These are phyloP conservation scores for Cephalopachus bancanus DNA, from an alignment of 2,797 vertebrate genomes.

Conservation along the genomic window DNA sequence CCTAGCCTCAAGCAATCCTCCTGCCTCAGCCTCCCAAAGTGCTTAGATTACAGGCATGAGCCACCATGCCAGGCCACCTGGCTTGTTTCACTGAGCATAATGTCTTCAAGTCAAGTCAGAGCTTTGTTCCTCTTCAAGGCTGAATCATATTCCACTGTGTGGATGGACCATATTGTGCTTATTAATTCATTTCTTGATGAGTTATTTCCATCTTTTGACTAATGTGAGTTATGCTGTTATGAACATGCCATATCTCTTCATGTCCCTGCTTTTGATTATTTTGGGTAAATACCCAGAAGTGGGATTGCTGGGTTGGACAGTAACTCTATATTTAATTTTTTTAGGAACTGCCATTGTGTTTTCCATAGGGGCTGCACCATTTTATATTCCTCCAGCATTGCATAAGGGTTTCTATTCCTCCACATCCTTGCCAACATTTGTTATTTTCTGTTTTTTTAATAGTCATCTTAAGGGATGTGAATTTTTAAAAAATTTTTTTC, in stretches of 20 bases:
- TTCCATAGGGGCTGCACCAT: fast-evolving
- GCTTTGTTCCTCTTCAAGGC: neutral
- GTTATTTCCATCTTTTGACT: neutral
- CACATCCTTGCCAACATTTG: neutral
- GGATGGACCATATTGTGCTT: neutral
- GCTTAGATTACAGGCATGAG: too few species aligned
- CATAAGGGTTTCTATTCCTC: neutral
- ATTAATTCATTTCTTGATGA: fast-evolving
- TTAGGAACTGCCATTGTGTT: neutral
- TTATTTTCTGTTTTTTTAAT: neutral
- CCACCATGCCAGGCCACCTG: neutral
- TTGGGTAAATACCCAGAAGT: neutral
- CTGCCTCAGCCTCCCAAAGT: too few species aligned
- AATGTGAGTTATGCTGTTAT: fast-evolving
- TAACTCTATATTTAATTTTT: neutral
- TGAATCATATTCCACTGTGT: too few species aligned
- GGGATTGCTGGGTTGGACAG: neutral
- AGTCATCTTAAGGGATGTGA: neutral
- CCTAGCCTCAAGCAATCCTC: too few species aligned
- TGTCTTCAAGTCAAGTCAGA: neutral
- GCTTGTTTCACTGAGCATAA: neutral
- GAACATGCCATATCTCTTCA: neutral
- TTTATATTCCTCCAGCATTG: neutral
- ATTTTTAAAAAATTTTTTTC: neutral
- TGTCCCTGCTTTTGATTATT: neutral